These are phyloP conservation scores for Hypsibius dujardini DNA, from an alignment of 1,140 invertebrate species.

Conservation along the genomic window DNA sequence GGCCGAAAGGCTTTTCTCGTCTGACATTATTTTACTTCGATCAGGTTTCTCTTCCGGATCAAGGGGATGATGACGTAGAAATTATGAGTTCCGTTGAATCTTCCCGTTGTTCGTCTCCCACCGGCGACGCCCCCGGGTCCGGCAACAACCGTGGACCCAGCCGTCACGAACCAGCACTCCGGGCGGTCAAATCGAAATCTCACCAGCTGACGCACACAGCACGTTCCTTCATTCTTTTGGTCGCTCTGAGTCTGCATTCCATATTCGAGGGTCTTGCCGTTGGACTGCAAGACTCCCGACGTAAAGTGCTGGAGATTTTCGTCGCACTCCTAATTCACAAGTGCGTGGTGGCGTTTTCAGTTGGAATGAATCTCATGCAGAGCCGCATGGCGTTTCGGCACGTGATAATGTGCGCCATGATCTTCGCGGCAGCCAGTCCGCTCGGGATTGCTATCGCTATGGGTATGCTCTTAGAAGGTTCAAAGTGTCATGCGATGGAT, in stretches of 20 bases:
- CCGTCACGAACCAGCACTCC: conserved; percentile 14
- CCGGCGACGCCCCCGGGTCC: conserved; percentile 12
- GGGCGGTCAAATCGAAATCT: conserved; percentile 8
- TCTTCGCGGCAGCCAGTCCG: conserved; percentile 51
- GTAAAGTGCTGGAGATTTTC: conserved; percentile 36
- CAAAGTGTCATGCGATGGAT: too few species aligned
- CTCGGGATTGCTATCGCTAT: conserved; percentile 26
- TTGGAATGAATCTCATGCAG: conserved; percentile 45
- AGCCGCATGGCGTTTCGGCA: conserved; percentile 41
- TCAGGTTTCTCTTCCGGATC: neutral
- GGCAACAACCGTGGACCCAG: conserved; percentile 25
- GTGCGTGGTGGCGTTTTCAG: conserved; percentile 42
- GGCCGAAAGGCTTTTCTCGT: too few species aligned
- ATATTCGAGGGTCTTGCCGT: conserved; percentile 63
- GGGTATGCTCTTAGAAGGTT: too few species aligned
- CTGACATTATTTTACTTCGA: too few species aligned
- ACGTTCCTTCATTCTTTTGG: conserved; percentile 37
- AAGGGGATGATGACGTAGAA: conserved; percentile 5
- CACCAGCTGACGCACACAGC: conserved; percentile 24
- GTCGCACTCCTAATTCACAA: conserved; percentile 44
- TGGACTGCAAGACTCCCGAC: conserved; percentile 40
- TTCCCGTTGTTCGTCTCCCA: conserved; percentile 12
- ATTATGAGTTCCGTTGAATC: conserved; percentile 17
- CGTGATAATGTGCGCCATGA: conserved; percentile 41
- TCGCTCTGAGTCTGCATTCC: conserved; percentile 56